phyloP scores from a whole-genome alignment of 1,140 invertebrate species.

The Aleiodes sp. region DNA sequence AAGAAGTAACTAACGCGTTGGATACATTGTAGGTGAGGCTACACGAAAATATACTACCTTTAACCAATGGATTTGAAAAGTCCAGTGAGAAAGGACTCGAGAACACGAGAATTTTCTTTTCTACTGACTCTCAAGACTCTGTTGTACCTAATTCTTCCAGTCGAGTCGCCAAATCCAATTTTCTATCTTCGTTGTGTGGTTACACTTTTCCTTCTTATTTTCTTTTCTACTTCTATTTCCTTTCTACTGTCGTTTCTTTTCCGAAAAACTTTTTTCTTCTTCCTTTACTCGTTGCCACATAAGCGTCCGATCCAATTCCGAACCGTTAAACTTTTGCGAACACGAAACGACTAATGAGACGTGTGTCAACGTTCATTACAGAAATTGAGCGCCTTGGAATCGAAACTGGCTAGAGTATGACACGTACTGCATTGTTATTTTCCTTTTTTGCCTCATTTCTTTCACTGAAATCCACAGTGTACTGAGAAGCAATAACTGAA shows the following conservation, averaged over 20 bases:
- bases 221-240: neutral
- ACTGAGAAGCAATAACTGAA: too few relatives aligned
- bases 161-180: constrained; percentile 19
- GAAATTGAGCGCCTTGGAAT: too few relatives aligned
- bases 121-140: neutral
- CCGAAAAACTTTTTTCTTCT: too few relatives aligned
- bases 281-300: neutral
- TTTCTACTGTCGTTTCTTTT: neutral
- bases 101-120: neutral
- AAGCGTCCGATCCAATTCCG: neutral
- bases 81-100: neutral
- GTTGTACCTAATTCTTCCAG: neutral
- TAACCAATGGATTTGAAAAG: neutral
- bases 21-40: neutral
- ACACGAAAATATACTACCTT: neutral
- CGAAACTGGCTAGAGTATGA: too few relatives aligned
- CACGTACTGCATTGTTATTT: too few relatives aligned
- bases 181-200: neutral
- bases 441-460: too few relatives aligned
- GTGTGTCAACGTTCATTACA: neutral
- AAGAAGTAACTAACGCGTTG: too few relatives aligned
- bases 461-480: too few relatives aligned
- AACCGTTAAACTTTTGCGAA: neutral
- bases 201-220: neutral
- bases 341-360: neutral